A percentile compares a stretch with the other conserved stretches of the same genome.
Evolutionary conservation across 2,797 vertebrate genomes (phyloP).

Genomic region (Acanthurus leucopareius): DNA sequence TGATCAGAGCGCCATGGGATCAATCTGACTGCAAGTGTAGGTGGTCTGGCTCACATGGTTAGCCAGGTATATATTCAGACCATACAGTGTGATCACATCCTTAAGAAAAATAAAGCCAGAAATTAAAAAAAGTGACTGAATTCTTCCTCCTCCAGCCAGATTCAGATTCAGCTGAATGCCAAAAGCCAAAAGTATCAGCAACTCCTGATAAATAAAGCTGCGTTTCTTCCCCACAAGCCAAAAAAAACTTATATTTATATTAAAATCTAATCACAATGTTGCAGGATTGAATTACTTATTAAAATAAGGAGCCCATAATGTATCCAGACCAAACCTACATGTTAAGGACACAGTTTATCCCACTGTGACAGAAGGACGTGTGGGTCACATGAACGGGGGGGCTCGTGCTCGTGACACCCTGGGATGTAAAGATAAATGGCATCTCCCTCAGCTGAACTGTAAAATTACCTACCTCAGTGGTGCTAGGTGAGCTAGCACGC

Average conservation of each 20-base stretch:
- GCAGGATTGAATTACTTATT: not conserved
- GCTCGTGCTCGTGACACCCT: too few species aligned
- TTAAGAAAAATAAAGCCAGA: not conserved
- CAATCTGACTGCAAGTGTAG: not conserved
- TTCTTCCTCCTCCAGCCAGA: not conserved
- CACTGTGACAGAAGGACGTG: too few species aligned
- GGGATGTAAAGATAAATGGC: too few species aligned
- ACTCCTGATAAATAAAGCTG: not conserved
- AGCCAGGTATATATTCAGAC: not conserved
- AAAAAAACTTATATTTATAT: not conserved
- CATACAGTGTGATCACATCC: not conserved
- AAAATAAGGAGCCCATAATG: not conserved
- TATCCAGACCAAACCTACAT: not conserved
- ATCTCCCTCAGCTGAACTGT: too few species aligned
- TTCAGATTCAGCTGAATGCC: not conserved
- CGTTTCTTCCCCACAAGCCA: not conserved
- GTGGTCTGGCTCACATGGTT: not conserved
- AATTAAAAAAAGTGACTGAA: not conserved
- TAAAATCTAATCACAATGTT: not conserved
- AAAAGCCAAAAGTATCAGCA: not conserved
- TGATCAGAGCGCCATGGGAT: not conserved
- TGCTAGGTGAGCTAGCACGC: too few species aligned
- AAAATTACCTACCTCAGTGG: too few species aligned
- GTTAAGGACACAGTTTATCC: not conserved
- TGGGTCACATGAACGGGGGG: too few species aligned